Base-by-base conservation (phyloP, 1,140 invertebrate species). In the Listronotus oregonensis region DNA sequence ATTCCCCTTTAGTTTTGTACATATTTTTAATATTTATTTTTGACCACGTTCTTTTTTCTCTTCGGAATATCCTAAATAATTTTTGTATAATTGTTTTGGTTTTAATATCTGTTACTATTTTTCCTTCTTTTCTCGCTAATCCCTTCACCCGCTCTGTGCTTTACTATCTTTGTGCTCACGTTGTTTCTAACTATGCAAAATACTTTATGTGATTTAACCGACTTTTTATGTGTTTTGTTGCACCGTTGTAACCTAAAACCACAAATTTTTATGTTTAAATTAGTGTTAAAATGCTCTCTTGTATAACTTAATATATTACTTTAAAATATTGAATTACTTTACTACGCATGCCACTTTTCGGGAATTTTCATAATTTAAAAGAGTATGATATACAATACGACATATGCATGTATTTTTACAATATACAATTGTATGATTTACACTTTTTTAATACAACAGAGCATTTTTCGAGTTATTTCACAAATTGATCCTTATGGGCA, bases 71-170 rank as follows among this genome's bases (percentile, higher is more conserved):
- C 31, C n/a, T 14, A 9, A 31, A 32, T 37, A 10, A 12, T 32
- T 27, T 12, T 15, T 15, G 15, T 49, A 12, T 18, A 9, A 18
- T 21, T 21, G 4, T 49, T 18, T 49, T 52, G 11, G n/a, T 43
- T 17, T 14, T 12, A 18, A 17, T 39, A 12, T 56, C 21, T 42
- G 12, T 27, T 56, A 37, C 40, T 43, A 40, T 56, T 44, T 42
- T 43, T 56, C 54, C 54, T 56, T 42, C 12, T 43, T 15, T 47
- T 49, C 44, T 34, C 47, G 46, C 56, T 58, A 58, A 58, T 39
- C 4, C 44, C 21, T 47, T 58, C 44, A 46, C 42, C 44, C 4
- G 56, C 56, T 47, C 12, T 58, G 10, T 47, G 56, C 56, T 58
- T 58, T n/a, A 27, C 21, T 27, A 27, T 27, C 21, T 32, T 12